Conservation (phyloP, 2,797 vertebrate species). For the Tiaroga cobitis region DNA sequence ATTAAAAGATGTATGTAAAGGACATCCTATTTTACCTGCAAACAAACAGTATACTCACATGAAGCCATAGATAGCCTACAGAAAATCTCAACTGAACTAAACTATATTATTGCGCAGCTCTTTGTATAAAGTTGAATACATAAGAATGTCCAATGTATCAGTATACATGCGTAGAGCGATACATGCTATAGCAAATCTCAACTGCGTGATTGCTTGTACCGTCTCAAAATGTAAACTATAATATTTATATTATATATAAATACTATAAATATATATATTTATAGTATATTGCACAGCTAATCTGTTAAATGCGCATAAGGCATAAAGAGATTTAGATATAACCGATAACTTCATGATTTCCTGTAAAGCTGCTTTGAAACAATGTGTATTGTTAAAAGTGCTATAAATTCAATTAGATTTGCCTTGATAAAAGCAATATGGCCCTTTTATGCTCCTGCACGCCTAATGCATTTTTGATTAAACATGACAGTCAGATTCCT, state of each 20-base stretch:
- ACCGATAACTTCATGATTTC: background rate
- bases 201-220: background rate
- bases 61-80: background rate
- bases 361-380: background rate
- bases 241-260: too few species aligned
- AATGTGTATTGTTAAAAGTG: background rate
- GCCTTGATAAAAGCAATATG: background rate
- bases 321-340: background rate
- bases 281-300: background rate
- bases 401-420: background rate
- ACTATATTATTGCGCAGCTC: background rate
- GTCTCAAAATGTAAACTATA: background rate
- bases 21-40: background rate
- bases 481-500: background rate
- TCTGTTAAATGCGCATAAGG: background rate
- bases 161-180: background rate
- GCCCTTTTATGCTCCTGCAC: background rate
- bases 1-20: background rate
- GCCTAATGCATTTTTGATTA: background rate
- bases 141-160: background rate
- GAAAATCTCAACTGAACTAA: background rate
- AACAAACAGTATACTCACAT: background rate
- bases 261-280: too few species aligned
- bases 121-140: background rate
- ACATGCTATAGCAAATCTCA: background rate